phyloP scores from a whole-genome alignment of 2,113 vertebrate genomes.

The Sylvietta virens region DNA sequence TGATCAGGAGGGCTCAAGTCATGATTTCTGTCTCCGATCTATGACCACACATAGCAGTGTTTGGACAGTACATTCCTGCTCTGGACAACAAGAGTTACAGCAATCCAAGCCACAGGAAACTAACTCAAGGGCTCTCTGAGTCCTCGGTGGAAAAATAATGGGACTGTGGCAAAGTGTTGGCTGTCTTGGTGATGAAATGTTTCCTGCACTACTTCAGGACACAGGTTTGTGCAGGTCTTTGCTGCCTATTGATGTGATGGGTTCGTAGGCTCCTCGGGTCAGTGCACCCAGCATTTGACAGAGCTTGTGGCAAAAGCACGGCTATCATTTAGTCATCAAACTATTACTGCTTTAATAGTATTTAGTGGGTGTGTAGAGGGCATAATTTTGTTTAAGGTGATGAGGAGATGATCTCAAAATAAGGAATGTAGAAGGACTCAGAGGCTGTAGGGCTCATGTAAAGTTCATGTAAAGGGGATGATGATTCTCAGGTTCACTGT shows the following conservation, averaged over 20 bases:
- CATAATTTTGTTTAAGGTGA: background rate
- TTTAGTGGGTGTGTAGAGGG: background rate
- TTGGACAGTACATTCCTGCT: background rate
- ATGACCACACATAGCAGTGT: background rate
- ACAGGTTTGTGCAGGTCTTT: background rate
- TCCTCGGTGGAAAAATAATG: background rate
- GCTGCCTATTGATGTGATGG: accelerated
- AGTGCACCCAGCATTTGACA: background rate
- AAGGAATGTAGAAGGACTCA: background rate
- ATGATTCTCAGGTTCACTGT: background rate
- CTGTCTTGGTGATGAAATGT: background rate
- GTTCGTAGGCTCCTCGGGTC: background rate
- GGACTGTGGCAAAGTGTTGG: background rate
- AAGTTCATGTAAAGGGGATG: background rate
- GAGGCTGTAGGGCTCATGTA: background rate
- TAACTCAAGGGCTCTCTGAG: background rate
- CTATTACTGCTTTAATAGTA: background rate
- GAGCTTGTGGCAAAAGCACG: background rate
- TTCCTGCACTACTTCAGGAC: background rate
- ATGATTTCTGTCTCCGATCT: background rate
- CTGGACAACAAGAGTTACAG: background rate
- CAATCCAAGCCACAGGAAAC: background rate
- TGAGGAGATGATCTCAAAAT: background rate
- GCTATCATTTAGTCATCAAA: background rate
- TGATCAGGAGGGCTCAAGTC: background rate